A percentile compares a stretch with the other conserved stretches of the same genome.
These are phyloP conservation scores for Calyptommatus sinebrachiatus DNA, from an alignment of 2,113 vertebrate genomes.

Conservation along the genomic window DNA sequence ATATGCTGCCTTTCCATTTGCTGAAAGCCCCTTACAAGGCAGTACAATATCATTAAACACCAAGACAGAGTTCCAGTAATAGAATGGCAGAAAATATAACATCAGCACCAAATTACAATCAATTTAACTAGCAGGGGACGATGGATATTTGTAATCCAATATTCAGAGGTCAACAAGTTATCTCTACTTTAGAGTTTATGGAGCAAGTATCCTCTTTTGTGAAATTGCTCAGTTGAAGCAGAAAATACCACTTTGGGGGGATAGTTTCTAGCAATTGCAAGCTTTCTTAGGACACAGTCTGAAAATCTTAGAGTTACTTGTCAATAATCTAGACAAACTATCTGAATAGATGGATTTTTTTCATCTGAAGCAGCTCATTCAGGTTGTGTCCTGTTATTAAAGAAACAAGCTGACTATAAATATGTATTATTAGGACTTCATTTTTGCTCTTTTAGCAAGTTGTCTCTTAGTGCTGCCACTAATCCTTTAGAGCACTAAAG, in stretches of 20 bases:
- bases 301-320: background rate
- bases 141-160: background rate
- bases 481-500: background rate
- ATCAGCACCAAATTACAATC: too few relatives aligned
- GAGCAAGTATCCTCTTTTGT: background rate
- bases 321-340: background rate
- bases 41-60: too few relatives aligned
- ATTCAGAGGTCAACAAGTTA: background rate
- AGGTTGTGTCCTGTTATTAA: background rate
- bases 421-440: background rate
- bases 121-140: background rate
- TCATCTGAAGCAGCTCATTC: background rate
- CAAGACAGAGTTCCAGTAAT: too few relatives aligned
- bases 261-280: background rate
- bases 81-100: too few relatives aligned
- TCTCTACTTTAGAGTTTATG: background rate
- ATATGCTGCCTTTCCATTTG: too few relatives aligned
- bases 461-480: background rate
- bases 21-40: too few relatives aligned
- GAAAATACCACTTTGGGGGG: background rate
- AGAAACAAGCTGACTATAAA: background rate
- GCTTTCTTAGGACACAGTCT: background rate
- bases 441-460: background rate
- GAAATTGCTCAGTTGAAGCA: background rate
- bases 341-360: background rate